phyloP scores from a whole-genome alignment of 2,888 invertebrate species.

The Drosophila mulleri region DNA sequence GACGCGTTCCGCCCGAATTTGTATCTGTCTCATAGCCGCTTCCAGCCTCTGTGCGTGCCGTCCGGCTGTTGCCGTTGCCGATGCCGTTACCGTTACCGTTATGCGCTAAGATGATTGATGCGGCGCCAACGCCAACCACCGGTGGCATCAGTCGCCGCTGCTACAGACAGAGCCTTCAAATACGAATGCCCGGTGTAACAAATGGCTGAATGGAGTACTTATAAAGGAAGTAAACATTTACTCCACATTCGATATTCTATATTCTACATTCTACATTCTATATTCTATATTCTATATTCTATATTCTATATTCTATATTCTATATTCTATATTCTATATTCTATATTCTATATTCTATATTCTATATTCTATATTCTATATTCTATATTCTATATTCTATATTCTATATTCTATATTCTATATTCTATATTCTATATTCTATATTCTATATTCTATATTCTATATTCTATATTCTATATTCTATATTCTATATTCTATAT shows the following conservation, averaged over 20 bases:
- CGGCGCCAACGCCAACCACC: constrained; percentile 45
- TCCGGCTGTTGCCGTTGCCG: constrained; percentile 41
- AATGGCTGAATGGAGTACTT: background rate
- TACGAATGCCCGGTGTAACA: constrained; percentile 15
- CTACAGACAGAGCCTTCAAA: constrained; percentile 21
- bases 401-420: constrained; percentile 8
- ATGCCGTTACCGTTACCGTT: constrained; percentile 32
- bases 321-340: constrained; percentile 1
- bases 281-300: background rate
- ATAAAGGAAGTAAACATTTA: background rate
- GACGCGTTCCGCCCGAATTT: constrained; percentile 28
- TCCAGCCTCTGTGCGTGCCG: constrained; percentile 51
- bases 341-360: background rate
- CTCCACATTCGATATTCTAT: background rate
- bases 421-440: constrained; percentile 6
- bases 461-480: constrained; percentile 9
- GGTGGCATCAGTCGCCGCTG: constrained; percentile 49
- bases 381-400: constrained; percentile 2
- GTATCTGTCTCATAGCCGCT: constrained; percentile 45
- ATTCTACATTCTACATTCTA: background rate
- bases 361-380: background rate
- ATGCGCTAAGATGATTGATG: constrained; percentile 58
- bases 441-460: constrained; percentile 10
- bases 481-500: constrained; percentile 3
- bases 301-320: background rate